These are phyloP conservation scores for Seladonia tumulorum DNA, from an alignment of 2,888 invertebrate species.

Conservation along the genomic window DNA sequence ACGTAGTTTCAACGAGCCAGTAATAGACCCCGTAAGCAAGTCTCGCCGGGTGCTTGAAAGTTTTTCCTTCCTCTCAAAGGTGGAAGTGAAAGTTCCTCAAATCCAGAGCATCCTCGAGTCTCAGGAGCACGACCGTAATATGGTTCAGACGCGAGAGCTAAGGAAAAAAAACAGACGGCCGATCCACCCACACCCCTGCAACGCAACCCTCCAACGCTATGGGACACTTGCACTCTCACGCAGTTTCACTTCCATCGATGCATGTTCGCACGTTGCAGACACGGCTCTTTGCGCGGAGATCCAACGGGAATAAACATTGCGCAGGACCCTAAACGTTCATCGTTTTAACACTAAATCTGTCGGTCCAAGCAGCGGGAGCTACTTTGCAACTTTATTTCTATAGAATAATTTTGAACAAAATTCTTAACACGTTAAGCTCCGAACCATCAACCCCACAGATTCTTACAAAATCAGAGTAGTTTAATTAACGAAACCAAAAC, in stretches of 20 bases:
- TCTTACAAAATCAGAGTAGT: too few species aligned
- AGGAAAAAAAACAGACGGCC: conserved; percentile 15
- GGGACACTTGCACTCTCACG: not conserved
- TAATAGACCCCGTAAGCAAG: conserved; percentile 71
- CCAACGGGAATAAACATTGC: not conserved
- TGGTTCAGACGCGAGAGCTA: conserved; percentile 26
- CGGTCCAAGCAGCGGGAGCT: too few species aligned
- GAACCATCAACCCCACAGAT: too few species aligned
- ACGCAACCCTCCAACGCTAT: not conserved
- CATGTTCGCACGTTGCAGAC: not conserved
- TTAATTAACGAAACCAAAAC: too few species aligned
- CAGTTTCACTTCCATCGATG: not conserved
- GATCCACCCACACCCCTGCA: not conserved
- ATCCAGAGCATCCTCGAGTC: conserved; percentile 55
- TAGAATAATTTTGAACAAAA: too few species aligned
- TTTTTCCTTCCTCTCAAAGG: conserved; percentile 63
- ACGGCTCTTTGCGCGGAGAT: not conserved
- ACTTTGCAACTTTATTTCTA: too few species aligned
- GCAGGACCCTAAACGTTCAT: not conserved
- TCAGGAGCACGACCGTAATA: conserved; percentile 47
- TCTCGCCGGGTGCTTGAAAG: conserved; percentile 65
- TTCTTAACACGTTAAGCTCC: too few species aligned
- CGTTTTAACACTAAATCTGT: too few species aligned
- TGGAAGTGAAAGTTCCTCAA: conserved; percentile 64
- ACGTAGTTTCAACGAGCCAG: conserved; percentile 62